Evolutionary conservation across 2,888 invertebrate genomes (phyloP), one percentile per base, ranked within the genome.

Genomic region (Drosophila birchii): DNA sequence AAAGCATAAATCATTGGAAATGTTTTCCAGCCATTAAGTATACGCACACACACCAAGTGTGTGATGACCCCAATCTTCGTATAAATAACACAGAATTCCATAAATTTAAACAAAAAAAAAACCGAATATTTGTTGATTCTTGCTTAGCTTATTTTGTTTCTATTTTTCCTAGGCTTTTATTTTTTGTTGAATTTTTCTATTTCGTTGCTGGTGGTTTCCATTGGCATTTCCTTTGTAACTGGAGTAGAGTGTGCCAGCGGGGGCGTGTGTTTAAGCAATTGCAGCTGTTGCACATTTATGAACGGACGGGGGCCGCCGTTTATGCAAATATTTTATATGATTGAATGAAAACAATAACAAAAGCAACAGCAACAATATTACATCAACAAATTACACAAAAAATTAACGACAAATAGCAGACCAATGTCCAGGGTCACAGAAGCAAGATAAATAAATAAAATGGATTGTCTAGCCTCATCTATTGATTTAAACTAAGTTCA

Each of bases 21-120:
- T 60, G 41, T 32, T 43, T 76, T 80, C 78, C 81, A 79, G 81
- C 75, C 79, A 77, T 76, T 78, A 47, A 47, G 47, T 47, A 62
- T 38, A 75, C 59, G 62, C 71, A 62, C 49, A 44, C 44, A 47
- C 47, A n/a, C n/a, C 23, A 16, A 23, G 44, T 44, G 44, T 44
- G 61, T 16, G 49, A 43, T 36, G 57, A 60, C 67, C 72, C 51
- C 63, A 74, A 45, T 53, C 36, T 51, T 20, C 67, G 59, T 72
- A 70, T 54, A 73, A 80, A 83, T 79, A 80, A 85, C 75, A 68
- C 53, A 71, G 78, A 68, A 79, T 78, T 79, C 80, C 75, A 80
- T 73, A 79, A 82, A 86, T 81, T 83, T 74, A 41, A 71, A 71
- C 79, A 78, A 80, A 23, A 78, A 80, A 23, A 23, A 2, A 79